Evolutionary conservation across 2,113 vertebrate genomes (phyloP), one percentile per base, ranked within the genome.

Genomic region (Hippocampus comes): DNA sequence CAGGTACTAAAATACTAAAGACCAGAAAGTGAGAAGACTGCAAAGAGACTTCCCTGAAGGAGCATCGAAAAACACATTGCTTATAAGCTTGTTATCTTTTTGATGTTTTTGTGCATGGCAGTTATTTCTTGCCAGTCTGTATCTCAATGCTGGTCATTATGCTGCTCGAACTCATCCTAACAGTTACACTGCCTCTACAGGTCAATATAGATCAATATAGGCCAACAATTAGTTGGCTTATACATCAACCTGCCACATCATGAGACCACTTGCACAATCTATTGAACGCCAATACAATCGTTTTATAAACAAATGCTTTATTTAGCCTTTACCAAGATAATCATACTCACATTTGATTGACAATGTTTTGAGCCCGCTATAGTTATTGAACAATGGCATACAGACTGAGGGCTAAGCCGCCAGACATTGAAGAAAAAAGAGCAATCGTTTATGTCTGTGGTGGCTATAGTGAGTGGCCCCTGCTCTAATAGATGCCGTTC

Each of bases 1-100:
- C 75, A 74, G 68, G 2, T 85, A 83, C 81, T 82, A 88, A 74
- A 66, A 67, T 66, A 74, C 55, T 78, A 73, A 77, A 79, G 77
- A 78, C 55, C 72, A 73, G 57, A 55, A 88, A 42, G 46, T 42
- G n/a, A 72, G 43, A 67, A 23, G 65, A 34, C 5, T 1, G 25
- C 21, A 56, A 71, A 59, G 64, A 56, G 49, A 12, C 23, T 15
- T 5, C 25, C 34, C 25, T 59, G 14, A 8, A 21, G 51, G 51
- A 9, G 20, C 20, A 55, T n/a, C 3, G 53, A n/a, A 8, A 21
- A n/a, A 55, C 21, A 55, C 53, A 55, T 8, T 21, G 5, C 3
- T 51, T 20, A 7, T 2, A 18, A 20, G 49, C 21, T 55, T 48
- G 11, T 48, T 48, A 12, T 15, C 2, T 48, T n/a, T n/a, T n/a